phyloP scores from a whole-genome alignment of 2,113 vertebrate genomes.

The Coptodon bakossiorum region DNA sequence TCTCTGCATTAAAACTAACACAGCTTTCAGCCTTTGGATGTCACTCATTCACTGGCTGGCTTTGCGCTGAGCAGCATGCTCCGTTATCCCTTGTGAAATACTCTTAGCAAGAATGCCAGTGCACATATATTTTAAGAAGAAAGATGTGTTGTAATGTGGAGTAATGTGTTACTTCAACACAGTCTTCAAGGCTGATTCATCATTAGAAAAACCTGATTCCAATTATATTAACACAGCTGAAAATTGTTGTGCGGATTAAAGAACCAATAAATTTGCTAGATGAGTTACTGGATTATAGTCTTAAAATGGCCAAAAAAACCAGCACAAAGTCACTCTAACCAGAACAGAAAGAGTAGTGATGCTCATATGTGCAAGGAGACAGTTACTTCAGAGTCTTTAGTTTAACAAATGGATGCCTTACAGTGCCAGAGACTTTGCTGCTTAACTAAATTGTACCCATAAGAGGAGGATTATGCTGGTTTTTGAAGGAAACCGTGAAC shows the following conservation, averaged over 20 bases:
- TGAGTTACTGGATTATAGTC: not conserved
- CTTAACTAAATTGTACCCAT: not conserved
- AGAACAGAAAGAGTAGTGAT: not conserved
- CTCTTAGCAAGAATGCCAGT: conserved; percentile 8
- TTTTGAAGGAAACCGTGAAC: not conserved
- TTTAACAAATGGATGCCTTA: not conserved
- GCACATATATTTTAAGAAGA: not conserved
- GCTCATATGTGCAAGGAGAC: not conserved
- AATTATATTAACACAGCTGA: not conserved
- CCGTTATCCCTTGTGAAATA: conserved; percentile 26
- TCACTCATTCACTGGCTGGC: not conserved
- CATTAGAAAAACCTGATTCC: not conserved
- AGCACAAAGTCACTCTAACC: not conserved
- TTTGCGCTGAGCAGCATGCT: conserved; percentile 41
- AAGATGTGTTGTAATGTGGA: not conserved
- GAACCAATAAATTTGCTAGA: accelerated
- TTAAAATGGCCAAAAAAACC: not conserved
- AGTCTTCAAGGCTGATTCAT: not conserved
- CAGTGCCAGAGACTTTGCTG: not conserved
- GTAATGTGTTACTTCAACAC: not conserved
- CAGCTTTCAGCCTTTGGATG: not conserved
- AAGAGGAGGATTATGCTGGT: not conserved
- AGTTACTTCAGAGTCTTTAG: not conserved
- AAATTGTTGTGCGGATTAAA: not conserved
- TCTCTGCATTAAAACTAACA: not conserved